Evolutionary conservation across 2,888 invertebrate species (phyloP).

Genomic region (Drosophila robusta): DNA sequence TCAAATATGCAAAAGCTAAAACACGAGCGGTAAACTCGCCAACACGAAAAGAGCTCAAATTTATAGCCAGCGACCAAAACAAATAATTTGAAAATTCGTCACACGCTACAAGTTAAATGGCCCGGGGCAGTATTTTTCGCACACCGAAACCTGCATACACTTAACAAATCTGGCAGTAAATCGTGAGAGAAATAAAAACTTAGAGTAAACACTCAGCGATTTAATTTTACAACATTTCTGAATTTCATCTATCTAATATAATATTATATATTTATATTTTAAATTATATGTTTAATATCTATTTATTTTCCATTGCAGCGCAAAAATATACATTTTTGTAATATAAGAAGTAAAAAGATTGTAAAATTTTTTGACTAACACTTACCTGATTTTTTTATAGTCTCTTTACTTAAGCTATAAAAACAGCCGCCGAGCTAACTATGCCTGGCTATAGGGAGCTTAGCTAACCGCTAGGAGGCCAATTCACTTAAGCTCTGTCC

Average conservation of each 20-base stretch:
- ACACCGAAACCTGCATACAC: conserved; percentile 3
- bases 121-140: conserved; percentile 1
- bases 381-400: not conserved
- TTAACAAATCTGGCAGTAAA: not conserved
- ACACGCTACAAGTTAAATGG: conserved; percentile 66
- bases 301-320: no score
- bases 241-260: not conserved
- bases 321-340: no score
- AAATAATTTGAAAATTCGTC: conserved; percentile 82
- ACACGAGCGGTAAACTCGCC: conserved; percentile 38
- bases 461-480: conserved; percentile 15
- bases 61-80: conserved; percentile 67
- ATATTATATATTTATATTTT: no score
- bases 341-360: no score
- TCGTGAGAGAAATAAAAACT: not conserved
- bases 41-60: conserved; percentile 72
- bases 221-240: no score
- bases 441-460: conserved; percentile 23
- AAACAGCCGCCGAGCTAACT: conserved; percentile 1
- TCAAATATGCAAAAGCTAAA: conserved; percentile 69
- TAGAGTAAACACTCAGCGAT: no score
- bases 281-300: no score
- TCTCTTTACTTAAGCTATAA: not conserved
- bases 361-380: no score
- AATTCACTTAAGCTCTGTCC: conserved; percentile 29